Base-by-base conservation (phyloP, 2,888 invertebrate genomes). In the Dryobota labecula region DNA sequence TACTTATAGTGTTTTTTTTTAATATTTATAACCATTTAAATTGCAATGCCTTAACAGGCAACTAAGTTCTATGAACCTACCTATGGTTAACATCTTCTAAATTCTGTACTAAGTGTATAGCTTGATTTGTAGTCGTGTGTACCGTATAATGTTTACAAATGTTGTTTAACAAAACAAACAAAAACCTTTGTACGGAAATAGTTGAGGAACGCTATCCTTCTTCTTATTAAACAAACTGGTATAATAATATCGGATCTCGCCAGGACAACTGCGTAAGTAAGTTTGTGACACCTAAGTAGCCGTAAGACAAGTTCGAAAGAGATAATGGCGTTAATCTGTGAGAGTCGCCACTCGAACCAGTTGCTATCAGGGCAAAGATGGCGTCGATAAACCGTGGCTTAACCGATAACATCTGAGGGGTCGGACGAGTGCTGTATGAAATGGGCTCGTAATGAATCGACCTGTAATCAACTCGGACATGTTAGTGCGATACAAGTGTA, bases 301-400 rank as follows among this genome's bases (percentile, higher is more conserved):
- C 86, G 87, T 89, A 87, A 85, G 89, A 88, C 90, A 91, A 92
- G 90, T 92, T 92, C 84, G 87, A 89, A 85, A 78, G 81, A 90
- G 92, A 93, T 93, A 93, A 93, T 92, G 84, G 90, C 87, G 90
- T 90, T 92, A 93, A 93, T 92, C 93, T 91, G 88, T 85, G 76
- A 77, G 87, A 91, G 89, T 90, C 90, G 86, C 89, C 90, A 89
- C 90, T 92, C 86, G 87, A 87, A 86, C 77, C 82, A 75, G 78
- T 77, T 82, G 85, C 78, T 87, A 90, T 89, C 88, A 82, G 76
- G 73, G 83, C 82, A 83, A 87, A 91, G 92, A 93, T 92, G 88
- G 90, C 85, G 86, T 85, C 86, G 93, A 93, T 93, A 93, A 91
- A 87, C 88, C 88, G 87, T 86, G 80, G 90, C 90, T 93, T 91